Base-by-base conservation (phyloP, 2,797 vertebrate species). In the Distichodus sexfasciatus region DNA sequence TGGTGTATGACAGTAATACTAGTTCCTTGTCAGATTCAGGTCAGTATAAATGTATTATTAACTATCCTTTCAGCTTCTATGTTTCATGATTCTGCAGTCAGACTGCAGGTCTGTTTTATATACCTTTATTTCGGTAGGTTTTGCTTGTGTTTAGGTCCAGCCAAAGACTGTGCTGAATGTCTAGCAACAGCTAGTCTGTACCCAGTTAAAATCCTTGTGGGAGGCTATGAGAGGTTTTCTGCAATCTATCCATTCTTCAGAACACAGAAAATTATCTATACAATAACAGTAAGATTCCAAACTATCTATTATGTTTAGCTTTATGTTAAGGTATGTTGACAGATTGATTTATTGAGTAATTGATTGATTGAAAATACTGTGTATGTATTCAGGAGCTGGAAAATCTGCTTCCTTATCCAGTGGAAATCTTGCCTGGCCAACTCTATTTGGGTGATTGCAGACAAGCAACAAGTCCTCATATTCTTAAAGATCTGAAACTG, bases 331-430 rank as follows among this genome's bases (percentile, higher is more conserved):
- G n/a, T n/a, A n/a, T n/a, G n/a, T n/a, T n/a, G n/a, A n/a, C n/a
- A n/a, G n/a, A n/a, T n/a, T n/a, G n/a, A n/a, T n/a, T n/a, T n/a
- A n/a, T n/a, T n/a, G n/a, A n/a, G n/a, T n/a, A n/a, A n/a, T n/a
- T n/a, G n/a, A n/a, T n/a, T n/a, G n/a, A n/a, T n/a, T n/a, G n/a
- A n/a, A n/a, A n/a, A n/a, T n/a, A n/a, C n/a, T n/a, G n/a, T n/a
- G n/a, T n/a, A n/a, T n/a, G n/a, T n/a, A n/a, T 9, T 47, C 75
- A 98, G 96, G 96, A 96, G 70, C 70, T 97, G 74, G 93, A 95
- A 47, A 88, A 71, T 21, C 79, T 95, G 67, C 79, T 88, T 77
- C 77, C 80, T 0, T 94, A 96, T 69, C 95, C 96, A 9, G 82
- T 92, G 81, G 96, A 96, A 85, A 89, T 96, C 59, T 23, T 96